Evolutionary conservation across 2,113 vertebrate genomes (phyloP).

Genomic region (Oophaga pumilio): DNA sequence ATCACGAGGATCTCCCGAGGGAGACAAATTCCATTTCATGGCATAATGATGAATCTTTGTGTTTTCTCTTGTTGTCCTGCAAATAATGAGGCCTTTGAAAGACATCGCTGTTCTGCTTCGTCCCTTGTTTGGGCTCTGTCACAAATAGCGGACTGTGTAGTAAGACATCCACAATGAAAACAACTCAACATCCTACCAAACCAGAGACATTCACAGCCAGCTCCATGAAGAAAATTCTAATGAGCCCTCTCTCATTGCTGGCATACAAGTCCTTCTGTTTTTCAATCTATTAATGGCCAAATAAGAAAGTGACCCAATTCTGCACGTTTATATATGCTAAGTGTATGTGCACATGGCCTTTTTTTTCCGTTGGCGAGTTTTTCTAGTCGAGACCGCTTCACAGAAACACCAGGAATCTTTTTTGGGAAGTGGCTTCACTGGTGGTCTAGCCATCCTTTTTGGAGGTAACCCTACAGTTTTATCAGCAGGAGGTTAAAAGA

Average conservation of each 20-base stretch:
- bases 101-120: conserved; percentile 26
- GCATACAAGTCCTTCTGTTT: background rate
- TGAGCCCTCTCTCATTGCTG: conserved; percentile 9
- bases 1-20: background rate
- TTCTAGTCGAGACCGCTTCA: background rate
- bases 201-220: conserved; percentile 37
- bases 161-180: conserved; percentile 42
- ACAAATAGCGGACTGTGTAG: conserved; percentile 53
- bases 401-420: too few relatives aligned
- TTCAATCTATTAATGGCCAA: background rate
- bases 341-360: background rate
- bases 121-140: conserved; percentile 14
- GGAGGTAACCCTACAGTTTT: too few relatives aligned
- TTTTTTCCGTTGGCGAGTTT: background rate
- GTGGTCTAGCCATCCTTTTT: too few relatives aligned
- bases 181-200: conserved; percentile 52
- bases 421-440: too few relatives aligned
- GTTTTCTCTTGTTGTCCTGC: conserved; percentile 33
- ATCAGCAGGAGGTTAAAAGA: too few relatives aligned
- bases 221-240: conserved; percentile 46
- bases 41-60: conserved; percentile 38
- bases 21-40: background rate
- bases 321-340: background rate
- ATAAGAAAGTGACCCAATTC: background rate
- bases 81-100: conserved; percentile 49